phyloP scores from a whole-genome alignment of 2,113 vertebrate species.

The Pygoscelis antarcticus region DNA sequence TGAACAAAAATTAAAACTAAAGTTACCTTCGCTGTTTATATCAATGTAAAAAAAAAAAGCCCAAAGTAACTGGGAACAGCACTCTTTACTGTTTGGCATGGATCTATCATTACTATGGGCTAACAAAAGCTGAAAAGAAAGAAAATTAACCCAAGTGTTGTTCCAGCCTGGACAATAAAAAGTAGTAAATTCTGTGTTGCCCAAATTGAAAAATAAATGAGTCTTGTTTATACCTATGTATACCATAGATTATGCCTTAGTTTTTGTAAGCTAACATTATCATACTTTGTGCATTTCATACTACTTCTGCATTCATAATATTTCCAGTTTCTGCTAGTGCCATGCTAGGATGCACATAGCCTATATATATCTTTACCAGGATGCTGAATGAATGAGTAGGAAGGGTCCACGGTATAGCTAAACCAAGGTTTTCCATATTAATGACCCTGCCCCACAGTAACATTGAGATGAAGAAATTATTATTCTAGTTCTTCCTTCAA shows the following conservation, averaged over 20 bases:
- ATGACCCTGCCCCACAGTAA: background rate
- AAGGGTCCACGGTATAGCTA: background rate
- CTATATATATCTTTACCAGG: background rate
- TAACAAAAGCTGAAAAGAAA: background rate
- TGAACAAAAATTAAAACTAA: conserved; percentile 1
- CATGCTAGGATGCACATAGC: background rate
- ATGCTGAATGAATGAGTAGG: background rate
- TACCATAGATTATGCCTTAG: background rate
- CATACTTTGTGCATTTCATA: background rate
- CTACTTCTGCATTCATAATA: background rate
- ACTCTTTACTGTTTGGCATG: background rate
- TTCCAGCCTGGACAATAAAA: background rate
- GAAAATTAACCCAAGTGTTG: background rate
- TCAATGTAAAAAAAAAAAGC: background rate
- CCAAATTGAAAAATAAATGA: background rate
- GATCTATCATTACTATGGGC: background rate
- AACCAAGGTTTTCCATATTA: background rate
- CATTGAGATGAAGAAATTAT: background rate
- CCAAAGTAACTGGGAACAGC: background rate
- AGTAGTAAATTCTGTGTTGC: background rate
- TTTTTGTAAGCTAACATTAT: background rate
- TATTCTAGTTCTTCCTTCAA: background rate
- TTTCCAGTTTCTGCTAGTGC: background rate
- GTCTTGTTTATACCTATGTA: background rate
- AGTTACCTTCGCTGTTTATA: background rate